Evolutionary conservation across 2,797 vertebrate genomes (phyloP), one percentile per base, ranked within the genome.

Genomic region (Phoxinus dragarum): DNA sequence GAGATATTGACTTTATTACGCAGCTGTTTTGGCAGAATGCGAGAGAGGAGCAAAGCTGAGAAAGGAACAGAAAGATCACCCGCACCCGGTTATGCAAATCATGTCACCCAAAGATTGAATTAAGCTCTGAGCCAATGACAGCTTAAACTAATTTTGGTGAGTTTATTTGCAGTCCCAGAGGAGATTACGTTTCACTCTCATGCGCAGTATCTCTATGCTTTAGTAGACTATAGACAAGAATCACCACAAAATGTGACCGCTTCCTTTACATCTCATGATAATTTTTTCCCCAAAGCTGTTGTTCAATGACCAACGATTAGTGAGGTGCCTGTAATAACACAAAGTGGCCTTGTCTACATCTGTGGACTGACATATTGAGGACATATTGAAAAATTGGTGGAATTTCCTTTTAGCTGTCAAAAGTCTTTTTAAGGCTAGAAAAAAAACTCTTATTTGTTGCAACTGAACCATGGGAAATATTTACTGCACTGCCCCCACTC

Each of bases 1-100:
- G 69, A 69, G 44, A 52, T 61, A 61, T 47, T 64, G 40, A 82
- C 75, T 86, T 68, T 49, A 82, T 87, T 85, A 80, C 74, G 34
- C 66, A 76, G 72, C 64, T 81, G 40, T 56, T 75, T 67, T 68
- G 85, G 84, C 86, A 38, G 87, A 86, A 76, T 67, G 78, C 67
- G 76, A 80, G 19, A 80, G 68, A 80, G 9, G 19, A 78, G 74
- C 56, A 34, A 47, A 82, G 40, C 47, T 82, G 44, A 72, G 42
- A 59, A 54, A 59, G 21, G 6, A 76, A 16, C 52, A 40, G 3
- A n/a, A 77, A 40, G 74, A 40, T 59, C 21, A 17, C n/a, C 36
- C 3, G 31, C 6, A 36, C 23, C 31, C 38, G 3, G n/a, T 61
- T 74, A 61, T 81, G 68, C 59, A 79, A 86, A 69, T 83, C 59